phyloP scores from a whole-genome alignment of 2,113 vertebrate genomes.

The Misgurnus anguillicaudatus region DNA sequence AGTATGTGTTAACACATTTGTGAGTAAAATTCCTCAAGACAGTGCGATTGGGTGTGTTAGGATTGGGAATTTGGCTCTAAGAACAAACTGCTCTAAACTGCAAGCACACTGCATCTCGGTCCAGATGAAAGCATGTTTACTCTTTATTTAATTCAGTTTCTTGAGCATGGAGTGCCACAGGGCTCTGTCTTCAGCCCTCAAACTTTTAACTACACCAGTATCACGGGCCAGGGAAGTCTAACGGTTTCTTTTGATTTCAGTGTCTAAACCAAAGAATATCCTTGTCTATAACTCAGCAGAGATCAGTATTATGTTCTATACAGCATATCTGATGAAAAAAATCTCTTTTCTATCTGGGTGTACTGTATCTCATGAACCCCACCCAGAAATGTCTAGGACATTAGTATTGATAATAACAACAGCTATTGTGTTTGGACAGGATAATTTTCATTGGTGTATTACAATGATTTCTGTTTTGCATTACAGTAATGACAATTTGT shows the following conservation, averaged over 20 bases:
- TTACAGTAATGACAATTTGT: too few relatives aligned
- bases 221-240: neutral
- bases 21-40: constrained; percentile 15
- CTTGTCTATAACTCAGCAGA: neutral
- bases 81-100: neutral
- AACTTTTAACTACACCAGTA: neutral
- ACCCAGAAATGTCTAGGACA: too few relatives aligned
- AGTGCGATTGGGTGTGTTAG: neutral
- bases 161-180: neutral
- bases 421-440: too few relatives aligned
- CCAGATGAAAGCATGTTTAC: neutral
- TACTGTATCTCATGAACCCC: too few relatives aligned
- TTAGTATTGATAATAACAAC: too few relatives aligned
- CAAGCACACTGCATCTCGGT: neutral
- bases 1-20: neutral
- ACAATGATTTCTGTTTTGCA: too few relatives aligned
- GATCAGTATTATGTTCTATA: neutral
- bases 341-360: too few relatives aligned
- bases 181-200: constrained; percentile 2
- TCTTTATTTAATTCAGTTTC: neutral
- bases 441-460: too few relatives aligned
- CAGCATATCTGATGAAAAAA: neutral
- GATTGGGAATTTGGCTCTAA: neutral
- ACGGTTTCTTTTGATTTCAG: neutral
- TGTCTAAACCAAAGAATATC: constrained; percentile 19